These are phyloP conservation scores for Drosophila athabasca DNA, from an alignment of 1,140 invertebrate genomes.

Conservation along the genomic window DNA sequence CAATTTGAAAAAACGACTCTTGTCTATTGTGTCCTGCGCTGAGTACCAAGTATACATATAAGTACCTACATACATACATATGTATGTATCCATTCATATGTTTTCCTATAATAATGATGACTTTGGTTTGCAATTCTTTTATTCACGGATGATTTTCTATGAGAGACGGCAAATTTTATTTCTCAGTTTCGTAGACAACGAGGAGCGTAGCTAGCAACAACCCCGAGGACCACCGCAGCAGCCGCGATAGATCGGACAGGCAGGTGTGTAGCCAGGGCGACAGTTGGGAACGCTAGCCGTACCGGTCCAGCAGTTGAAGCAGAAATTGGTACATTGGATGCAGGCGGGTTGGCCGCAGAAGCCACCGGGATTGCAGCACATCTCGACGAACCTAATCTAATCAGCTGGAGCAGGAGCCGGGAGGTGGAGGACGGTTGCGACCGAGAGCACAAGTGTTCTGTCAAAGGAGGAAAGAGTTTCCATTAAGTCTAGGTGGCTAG, in stretches of 20 bases:
- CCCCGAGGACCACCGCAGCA: slow-evolving; percentile 41
- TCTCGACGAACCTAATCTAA: not conserved
- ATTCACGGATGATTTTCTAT: too few species aligned
- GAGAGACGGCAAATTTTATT: too few species aligned
- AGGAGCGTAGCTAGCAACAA: slow-evolving; percentile 26
- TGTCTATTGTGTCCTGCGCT: too few species aligned
- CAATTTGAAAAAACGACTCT: too few species aligned
- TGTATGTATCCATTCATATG: too few species aligned
- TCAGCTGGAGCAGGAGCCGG: not conserved
- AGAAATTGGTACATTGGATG: slow-evolving; percentile 68
- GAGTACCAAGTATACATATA: too few species aligned
- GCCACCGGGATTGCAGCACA: slow-evolving; percentile 69
- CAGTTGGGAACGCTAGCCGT: slow-evolving; percentile 25
- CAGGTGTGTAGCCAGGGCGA: slow-evolving; percentile 30
- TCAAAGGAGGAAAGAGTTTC: not conserved
- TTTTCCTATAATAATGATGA: too few species aligned
- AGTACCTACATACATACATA: too few species aligned
- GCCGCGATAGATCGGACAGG: slow-evolving; percentile 42
- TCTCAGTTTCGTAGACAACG: too few species aligned
- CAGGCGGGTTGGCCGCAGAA: slow-evolving; percentile 46
- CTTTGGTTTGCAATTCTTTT: too few species aligned
- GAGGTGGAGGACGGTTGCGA: slow-evolving; percentile 6
- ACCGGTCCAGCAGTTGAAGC: slow-evolving; percentile 67
- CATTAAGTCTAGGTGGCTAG: not conserved
- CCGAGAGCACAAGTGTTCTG: not conserved